phyloP scores from a whole-genome alignment of 2,888 invertebrate genomes.

The Cosmia trapezina region DNA sequence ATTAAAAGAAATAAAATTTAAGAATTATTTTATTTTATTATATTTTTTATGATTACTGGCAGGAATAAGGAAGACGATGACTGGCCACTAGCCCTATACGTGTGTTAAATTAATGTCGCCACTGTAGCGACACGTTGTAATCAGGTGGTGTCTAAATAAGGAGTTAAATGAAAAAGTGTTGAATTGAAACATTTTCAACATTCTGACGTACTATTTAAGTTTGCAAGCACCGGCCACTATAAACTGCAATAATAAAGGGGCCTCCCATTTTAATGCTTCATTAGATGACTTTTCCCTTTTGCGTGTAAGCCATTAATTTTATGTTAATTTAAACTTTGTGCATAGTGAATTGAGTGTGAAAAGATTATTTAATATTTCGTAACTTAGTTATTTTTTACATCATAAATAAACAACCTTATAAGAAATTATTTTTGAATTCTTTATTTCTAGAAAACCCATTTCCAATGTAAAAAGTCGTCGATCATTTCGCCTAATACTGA shows the following conservation, averaged over 20 bases:
- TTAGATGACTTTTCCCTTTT: constrained; percentile 20
- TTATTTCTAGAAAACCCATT: constrained; percentile 51
- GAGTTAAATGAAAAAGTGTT: constrained; percentile 1
- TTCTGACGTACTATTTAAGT: constrained; percentile 17
- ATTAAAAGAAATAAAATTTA: too few relatives aligned
- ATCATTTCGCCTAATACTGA: constrained; percentile 33
- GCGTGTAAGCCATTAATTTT: constrained; percentile 23
- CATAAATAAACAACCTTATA: constrained; percentile 61
- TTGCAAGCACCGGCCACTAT: not conserved
- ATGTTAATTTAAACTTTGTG: constrained; percentile 51
- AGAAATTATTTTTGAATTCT: constrained; percentile 48
- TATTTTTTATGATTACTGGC: too few relatives aligned
- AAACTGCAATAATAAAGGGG: constrained; percentile 8
- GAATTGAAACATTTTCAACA: constrained; percentile 8
- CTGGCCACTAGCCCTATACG: too few relatives aligned
- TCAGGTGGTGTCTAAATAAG: not conserved
- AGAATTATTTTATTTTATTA: too few relatives aligned
- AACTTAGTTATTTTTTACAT: constrained; percentile 60
- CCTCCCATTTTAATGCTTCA: constrained; percentile 12
- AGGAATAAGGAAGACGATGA: too few relatives aligned
- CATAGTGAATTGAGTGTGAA: constrained; percentile 64
- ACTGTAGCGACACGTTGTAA: too few relatives aligned
- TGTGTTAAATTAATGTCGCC: too few relatives aligned
- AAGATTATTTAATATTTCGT: constrained; percentile 62
- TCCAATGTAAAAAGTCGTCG: constrained; percentile 19